Conservation (phyloP, 2,888 invertebrate species). For the Cheilosia soror region DNA sequence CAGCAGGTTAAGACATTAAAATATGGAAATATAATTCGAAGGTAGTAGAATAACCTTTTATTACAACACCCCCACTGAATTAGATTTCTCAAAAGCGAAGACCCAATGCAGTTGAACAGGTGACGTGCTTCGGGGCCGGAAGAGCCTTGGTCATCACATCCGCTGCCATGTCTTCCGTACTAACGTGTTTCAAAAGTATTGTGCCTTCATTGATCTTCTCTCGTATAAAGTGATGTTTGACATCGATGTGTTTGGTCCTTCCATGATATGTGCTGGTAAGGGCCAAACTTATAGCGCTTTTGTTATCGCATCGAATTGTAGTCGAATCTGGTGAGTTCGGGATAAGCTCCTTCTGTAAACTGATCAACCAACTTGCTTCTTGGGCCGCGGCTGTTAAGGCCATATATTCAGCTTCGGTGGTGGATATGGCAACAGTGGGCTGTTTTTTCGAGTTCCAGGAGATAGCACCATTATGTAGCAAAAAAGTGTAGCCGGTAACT, state of each 20-base stretch:
- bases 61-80: too few species aligned
- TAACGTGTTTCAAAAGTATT: constrained; percentile 8
- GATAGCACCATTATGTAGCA: not conserved
- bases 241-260: not conserved
- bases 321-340: not conserved
- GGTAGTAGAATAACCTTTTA: too few species aligned
- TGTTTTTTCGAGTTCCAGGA: constrained; percentile 14
- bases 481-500: constrained; percentile 6
- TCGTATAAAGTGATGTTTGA: constrained; percentile 25
- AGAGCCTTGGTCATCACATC: constrained; percentile 17
- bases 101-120: too few species aligned
- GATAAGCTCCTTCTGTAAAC: not conserved
- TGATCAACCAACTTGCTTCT: not conserved
- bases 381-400: not conserved
- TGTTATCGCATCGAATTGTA: not conserved
- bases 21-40: too few species aligned
- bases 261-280: constrained; percentile 1
- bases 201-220: constrained; percentile 12
- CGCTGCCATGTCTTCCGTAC: constrained; percentile 4
- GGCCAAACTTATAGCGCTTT: not conserved
- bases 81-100: too few species aligned
- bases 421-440: constrained; percentile 6
- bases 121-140: not conserved
- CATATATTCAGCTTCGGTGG: constrained; percentile 4
- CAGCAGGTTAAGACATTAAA: too few species aligned